Base-by-base conservation (phyloP, 2,113 vertebrate genomes). In the Stigmatopora nigra region DNA sequence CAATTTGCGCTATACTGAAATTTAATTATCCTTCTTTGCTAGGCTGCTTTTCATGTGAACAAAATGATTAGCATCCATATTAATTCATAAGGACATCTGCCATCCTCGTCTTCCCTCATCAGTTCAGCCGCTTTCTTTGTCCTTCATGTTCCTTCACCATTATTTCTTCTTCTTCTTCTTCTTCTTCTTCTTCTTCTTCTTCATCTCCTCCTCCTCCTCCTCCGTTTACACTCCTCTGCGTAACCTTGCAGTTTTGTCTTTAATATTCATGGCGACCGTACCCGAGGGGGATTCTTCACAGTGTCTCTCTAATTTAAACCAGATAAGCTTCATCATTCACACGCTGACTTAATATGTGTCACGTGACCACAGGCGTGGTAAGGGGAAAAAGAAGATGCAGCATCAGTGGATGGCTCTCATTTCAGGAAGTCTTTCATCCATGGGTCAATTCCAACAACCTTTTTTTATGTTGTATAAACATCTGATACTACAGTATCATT, bases 231-330 rank as follows among this genome's bases (percentile, higher is more conserved):
- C 72, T 62, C 78, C 63, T 46, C 22, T 52, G 63, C 63, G 65
- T 79, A 78, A 80, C 78, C 72, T 85, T 78, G 67, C 56, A 70
- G 74, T 73, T 85, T 86, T 79, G 48, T 81, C 53, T 82, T 87
- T 84, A 84, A 86, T 86, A 86, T 88, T 84, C 79, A 86, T 76
- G 60, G 75, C 73, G 77, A 81, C 71, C 78, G 63, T 85, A 85
- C 79, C 79, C 78, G 67, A 17, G 68, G 81, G 79, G 78, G 81
- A 82, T 79, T 83, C 77, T 56, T 31, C 9, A 62, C 67, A 64
- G 45, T 78, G 82, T 83, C 82, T 84, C 70, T 73, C 68, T 84
- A 81, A 83, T 89, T 89, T 84, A 85, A 76, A 72, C 73, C 79
- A 69, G 78, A 82, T 80, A 64, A 70, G 72, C 79, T 84, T 84